Evolutionary conservation across 1,140 invertebrate species (phyloP).

Genomic region (Popillia japonica): DNA sequence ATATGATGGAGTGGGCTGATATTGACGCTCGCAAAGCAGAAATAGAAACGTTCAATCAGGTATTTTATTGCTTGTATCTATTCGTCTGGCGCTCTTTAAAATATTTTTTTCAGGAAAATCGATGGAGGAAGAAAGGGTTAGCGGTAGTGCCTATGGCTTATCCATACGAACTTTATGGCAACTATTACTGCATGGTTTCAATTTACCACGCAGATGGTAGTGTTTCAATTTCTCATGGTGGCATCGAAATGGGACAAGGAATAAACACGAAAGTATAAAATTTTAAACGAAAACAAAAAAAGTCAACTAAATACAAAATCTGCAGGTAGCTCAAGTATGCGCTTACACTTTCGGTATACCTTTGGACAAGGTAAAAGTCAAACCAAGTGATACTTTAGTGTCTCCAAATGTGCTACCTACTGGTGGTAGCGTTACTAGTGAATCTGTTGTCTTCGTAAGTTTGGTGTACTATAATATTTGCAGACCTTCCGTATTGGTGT

Average conservation of each 20-base stretch:
- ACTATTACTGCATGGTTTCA: conserved; percentile 72
- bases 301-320: neutral
- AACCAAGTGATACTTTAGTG: conserved; percentile 70
- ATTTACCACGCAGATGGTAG: conserved; percentile 81
- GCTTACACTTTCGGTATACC: conserved; percentile 76
- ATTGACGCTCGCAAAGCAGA: conserved; percentile 67
- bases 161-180: conserved; percentile 64
- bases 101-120: conserved; percentile 69
- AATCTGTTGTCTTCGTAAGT: conserved; percentile 66
- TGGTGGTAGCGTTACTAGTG: conserved; percentile 72
- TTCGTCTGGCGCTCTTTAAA: neutral
- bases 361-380: conserved; percentile 72
- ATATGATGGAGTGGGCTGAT: conserved; percentile 67
- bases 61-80: conserved; percentile 50
- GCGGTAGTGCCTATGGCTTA: conserved; percentile 74
- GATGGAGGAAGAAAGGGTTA: conserved; percentile 81
- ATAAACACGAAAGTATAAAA: conserved; percentile 69
- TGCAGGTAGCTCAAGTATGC: conserved; percentile 76
- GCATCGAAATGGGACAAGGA: conserved; percentile 88
- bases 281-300: neutral
- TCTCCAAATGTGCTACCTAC: conserved; percentile 70
- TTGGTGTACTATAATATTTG: neutral
- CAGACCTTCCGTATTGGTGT: neutral
- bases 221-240: conserved; percentile 78
- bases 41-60: conserved; percentile 71